phyloP scores from a whole-genome alignment of 1,140 invertebrate species.

The Odontomachus brunneus region DNA sequence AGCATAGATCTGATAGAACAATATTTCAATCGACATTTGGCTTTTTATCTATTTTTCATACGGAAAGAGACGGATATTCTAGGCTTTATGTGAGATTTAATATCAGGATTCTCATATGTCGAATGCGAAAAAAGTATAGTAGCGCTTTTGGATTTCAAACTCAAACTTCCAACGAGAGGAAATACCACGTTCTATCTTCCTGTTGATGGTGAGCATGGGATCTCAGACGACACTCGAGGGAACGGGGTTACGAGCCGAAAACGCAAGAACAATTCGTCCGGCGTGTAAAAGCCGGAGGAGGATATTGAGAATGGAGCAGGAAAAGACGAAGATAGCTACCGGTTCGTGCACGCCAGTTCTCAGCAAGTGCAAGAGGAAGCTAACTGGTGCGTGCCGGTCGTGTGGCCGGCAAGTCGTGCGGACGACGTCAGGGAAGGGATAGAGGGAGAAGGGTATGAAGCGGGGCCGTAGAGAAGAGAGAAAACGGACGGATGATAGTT shows the following conservation, averaged over 20 bases:
- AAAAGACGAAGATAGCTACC: conserved; percentile 30
- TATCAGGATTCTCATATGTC: too few relatives aligned
- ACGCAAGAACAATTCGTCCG: neutral
- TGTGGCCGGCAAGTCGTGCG: conserved; percentile 62
- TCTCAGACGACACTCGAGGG: neutral
- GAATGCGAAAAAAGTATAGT: too few relatives aligned
- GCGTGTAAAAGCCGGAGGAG: neutral
- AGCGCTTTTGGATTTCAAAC: too few relatives aligned
- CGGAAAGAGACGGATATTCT: too few relatives aligned
- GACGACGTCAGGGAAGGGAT: conserved; percentile 20
- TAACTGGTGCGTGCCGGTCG: conserved; percentile 74
- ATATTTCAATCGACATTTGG: too few relatives aligned
- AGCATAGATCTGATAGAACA: too few relatives aligned
- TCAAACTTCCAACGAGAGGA: too few relatives aligned
- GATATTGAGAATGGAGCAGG: neutral
- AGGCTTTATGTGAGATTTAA: too few relatives aligned
- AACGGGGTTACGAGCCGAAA: neutral
- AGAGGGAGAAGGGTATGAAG: conserved; percentile 37
- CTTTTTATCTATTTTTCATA: too few relatives aligned
- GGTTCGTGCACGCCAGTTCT: conserved; percentile 41
- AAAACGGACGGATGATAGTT: conserved; percentile 69
- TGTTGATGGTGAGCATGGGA: neutral
- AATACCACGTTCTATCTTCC: neutral
- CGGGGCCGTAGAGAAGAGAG: conserved; percentile 44
- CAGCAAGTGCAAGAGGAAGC: conserved; percentile 52